phyloP scores from a whole-genome alignment of 2,888 invertebrate genomes.

The Meghimatium bilineatum region DNA sequence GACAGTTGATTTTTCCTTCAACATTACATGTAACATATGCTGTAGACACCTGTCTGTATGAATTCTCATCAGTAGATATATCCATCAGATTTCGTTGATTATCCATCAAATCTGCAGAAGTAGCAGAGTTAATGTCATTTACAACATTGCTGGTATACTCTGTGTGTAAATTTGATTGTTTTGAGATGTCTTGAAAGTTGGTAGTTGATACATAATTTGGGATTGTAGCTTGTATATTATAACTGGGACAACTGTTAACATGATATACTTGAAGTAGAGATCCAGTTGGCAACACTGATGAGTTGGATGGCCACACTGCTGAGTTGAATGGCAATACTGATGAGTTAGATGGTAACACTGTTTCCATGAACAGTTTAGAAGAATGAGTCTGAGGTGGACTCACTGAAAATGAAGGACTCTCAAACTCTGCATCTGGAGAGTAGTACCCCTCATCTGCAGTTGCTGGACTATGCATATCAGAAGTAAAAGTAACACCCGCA shows the following conservation, averaged over 20 bases:
- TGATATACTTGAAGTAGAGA: not conserved
- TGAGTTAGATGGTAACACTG: not conserved
- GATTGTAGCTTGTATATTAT: not conserved
- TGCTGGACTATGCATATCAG: not conserved
- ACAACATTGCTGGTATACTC: not conserved
- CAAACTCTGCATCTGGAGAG: not conserved
- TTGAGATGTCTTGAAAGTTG: not conserved
- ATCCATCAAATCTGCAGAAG: not conserved
- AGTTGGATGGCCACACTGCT: not conserved
- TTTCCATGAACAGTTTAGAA: not conserved
- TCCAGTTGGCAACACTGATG: not conserved
- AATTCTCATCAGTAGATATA: not conserved
- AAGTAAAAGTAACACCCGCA: not conserved
- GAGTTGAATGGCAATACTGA: no score
- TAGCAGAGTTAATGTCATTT: not conserved
- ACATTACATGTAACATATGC: not conserved
- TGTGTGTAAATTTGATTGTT: not conserved
- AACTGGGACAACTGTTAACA: not conserved
- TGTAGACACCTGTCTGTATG: not conserved
- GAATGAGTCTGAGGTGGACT: no score
- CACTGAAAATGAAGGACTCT: not conserved
- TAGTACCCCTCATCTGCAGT: constrained; percentile 18
- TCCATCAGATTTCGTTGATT: not conserved
- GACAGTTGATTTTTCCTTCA: not conserved
- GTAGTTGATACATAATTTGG: not conserved